Evolutionary conservation across 2,113 vertebrate species (phyloP).

Genomic region (Ictalurus punctatus): DNA sequence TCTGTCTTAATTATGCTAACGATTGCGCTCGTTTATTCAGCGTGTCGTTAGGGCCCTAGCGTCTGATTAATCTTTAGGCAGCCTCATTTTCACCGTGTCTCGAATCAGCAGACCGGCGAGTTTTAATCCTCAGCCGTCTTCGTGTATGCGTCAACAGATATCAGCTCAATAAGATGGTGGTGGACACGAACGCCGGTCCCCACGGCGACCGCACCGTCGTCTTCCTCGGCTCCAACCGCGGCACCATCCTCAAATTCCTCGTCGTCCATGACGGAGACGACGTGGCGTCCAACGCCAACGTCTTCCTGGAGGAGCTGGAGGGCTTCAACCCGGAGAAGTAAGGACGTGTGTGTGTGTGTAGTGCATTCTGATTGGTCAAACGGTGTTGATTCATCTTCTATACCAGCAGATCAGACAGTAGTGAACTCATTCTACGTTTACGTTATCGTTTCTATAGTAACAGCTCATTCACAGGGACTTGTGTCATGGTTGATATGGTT

Average conservation of each 20-base stretch:
- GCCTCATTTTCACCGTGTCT: conserved; percentile 35
- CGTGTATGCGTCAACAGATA: conserved; percentile 71
- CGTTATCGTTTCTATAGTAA: neutral
- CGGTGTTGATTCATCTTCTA: neutral
- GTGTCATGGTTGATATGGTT: neutral
- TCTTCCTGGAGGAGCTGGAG: conserved; percentile 93
- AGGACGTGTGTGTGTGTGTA: conserved; percentile 30
- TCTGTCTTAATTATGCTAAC: conserved; percentile 67
- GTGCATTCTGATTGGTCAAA: neutral
- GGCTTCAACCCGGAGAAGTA: conserved; percentile 91
- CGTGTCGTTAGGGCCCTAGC: conserved; percentile 57
- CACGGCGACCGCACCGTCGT: conserved; percentile 87
- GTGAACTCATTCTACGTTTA: neutral
- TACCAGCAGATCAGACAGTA: neutral
- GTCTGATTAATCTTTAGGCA: conserved; percentile 15
- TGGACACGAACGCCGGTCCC: conserved; percentile 85
- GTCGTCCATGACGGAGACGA: conserved; percentile 80
- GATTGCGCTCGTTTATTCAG: conserved; percentile 55
- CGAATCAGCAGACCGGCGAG: neutral
- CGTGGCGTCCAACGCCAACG: conserved; percentile 72
- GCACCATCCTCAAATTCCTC: conserved; percentile 92
- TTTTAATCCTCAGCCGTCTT: neutral
- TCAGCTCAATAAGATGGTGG: conserved; percentile 89
- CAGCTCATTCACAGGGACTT: neutral
- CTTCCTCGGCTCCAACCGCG: conserved; percentile 89